Percentiles rank a stretch among this genome's conserved stretches.
phyloP scores from a whole-genome alignment of 2,888 invertebrate genomes.

The Tortricodes alternella region DNA sequence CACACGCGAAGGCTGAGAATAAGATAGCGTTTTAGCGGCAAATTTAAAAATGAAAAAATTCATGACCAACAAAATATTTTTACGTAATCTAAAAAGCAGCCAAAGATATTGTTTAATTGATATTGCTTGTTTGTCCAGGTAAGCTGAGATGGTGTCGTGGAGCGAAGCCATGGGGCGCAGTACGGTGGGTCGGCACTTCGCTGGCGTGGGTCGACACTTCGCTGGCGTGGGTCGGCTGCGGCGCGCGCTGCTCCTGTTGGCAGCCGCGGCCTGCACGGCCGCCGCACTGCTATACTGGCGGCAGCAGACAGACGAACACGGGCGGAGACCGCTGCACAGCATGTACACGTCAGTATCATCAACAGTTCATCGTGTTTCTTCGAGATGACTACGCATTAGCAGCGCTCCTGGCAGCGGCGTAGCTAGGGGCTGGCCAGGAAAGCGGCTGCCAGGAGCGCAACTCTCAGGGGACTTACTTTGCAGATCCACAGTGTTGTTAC shows the following conservation, averaged over 20 bases:
- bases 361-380: not conserved
- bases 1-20: too few relatives aligned
- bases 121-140: slow-evolving; percentile 44
- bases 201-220: slow-evolving; percentile 76
- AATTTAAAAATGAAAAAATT: not conserved
- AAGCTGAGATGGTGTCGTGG: slow-evolving; percentile 62
- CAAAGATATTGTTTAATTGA: too few relatives aligned
- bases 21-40: too few relatives aligned
- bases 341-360: slow-evolving; percentile 54
- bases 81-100: too few relatives aligned
- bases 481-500: too few relatives aligned
- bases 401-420: too few relatives aligned
- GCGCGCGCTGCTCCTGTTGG: slow-evolving; percentile 79
- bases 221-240: slow-evolving; percentile 78
- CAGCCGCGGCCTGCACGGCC: slow-evolving; percentile 80
- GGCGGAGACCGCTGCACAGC: slow-evolving; percentile 58
- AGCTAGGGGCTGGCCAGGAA: too few relatives aligned
- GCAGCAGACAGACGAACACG: slow-evolving; percentile 76
- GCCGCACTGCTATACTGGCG: slow-evolving; percentile 84
- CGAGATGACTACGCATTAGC: too few relatives aligned
- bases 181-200: slow-evolving; percentile 80
- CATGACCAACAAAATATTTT: not conserved
- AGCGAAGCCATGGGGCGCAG: slow-evolving; percentile 67
- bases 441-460: too few relatives aligned
- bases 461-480: too few relatives aligned